These are phyloP conservation scores for Myotis myotis DNA, from an alignment of 2,797 vertebrate species.

Conservation along the genomic window DNA sequence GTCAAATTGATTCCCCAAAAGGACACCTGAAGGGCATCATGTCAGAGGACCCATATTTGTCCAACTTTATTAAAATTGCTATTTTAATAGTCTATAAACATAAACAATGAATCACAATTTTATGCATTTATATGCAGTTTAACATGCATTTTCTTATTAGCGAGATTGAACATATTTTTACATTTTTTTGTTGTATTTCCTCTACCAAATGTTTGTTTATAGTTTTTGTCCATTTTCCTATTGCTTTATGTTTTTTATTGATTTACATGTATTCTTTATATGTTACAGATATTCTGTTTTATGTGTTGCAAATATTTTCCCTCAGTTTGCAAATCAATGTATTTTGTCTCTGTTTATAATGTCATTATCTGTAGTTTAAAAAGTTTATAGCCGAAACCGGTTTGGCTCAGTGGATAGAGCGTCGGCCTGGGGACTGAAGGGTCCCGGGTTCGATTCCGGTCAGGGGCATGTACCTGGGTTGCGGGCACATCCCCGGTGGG, in stretches of 20 bases:
- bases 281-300: not conserved
- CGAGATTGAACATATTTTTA: not conserved
- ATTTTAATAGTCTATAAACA: not conserved
- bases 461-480: too few species aligned
- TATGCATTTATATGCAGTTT: not conserved
- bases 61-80: not conserved
- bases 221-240: not conserved
- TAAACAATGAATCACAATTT: not conserved
- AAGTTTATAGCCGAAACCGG: too few species aligned
- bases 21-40: not conserved
- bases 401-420: too few species aligned
- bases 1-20: not conserved
- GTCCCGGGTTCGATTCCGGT: too few species aligned
- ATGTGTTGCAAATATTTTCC: not conserved
- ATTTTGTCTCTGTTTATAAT: constrained; percentile 3
- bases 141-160: not conserved
- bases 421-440: too few species aligned
- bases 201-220: not conserved
- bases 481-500: too few species aligned
- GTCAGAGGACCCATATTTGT: not conserved
- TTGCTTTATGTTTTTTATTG: not conserved
- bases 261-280: not conserved
- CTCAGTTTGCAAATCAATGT: not conserved
- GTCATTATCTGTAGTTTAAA: not conserved
- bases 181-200: not conserved